These are phyloP conservation scores for Ambastaia sidthimunki DNA, from an alignment of 2,797 vertebrate species.

Conservation along the genomic window DNA sequence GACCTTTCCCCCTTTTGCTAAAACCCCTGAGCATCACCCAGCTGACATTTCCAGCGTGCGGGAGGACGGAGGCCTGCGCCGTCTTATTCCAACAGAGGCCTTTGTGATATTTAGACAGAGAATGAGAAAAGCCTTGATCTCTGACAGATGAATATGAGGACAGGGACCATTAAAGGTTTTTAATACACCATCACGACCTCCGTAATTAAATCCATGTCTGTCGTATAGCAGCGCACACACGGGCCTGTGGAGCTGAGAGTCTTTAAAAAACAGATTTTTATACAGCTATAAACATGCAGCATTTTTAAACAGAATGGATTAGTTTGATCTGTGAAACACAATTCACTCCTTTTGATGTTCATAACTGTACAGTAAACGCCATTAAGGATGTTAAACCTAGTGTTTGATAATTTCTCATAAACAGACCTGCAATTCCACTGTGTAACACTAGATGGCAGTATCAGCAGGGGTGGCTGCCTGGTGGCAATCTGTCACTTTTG, in stretches of 20 bases:
- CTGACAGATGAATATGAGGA: conserved; percentile 57
- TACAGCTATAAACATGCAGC: neutral
- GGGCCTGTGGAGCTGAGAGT: neutral
- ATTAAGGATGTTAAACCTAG: neutral
- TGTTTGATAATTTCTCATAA: neutral
- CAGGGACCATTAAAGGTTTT: conserved; percentile 38
- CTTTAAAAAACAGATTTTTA: neutral
- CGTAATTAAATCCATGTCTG: conserved; percentile 47
- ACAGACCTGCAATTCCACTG: neutral
- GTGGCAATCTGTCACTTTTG: neutral
- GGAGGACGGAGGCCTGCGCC: conserved; percentile 38
- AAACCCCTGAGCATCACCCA: conserved; percentile 42
- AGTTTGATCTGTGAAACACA: neutral
- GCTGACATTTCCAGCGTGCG: conserved; percentile 58
- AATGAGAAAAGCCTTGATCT: conserved; percentile 57
- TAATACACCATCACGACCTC: conserved; percentile 42
- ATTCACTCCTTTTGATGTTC: neutral
- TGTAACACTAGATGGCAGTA: conserved; percentile 60
- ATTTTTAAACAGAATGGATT: neutral
- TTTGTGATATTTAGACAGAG: conserved; percentile 63
- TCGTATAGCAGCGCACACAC: conserved; percentile 10
- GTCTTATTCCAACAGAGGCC: too few relatives aligned
- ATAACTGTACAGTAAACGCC: neutral
- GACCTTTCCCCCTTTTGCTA: conserved; percentile 59
- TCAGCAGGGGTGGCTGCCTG: conserved; percentile 21